phyloP scores from a whole-genome alignment of 2,113 vertebrate species.

The Dipodomys stephensi region DNA sequence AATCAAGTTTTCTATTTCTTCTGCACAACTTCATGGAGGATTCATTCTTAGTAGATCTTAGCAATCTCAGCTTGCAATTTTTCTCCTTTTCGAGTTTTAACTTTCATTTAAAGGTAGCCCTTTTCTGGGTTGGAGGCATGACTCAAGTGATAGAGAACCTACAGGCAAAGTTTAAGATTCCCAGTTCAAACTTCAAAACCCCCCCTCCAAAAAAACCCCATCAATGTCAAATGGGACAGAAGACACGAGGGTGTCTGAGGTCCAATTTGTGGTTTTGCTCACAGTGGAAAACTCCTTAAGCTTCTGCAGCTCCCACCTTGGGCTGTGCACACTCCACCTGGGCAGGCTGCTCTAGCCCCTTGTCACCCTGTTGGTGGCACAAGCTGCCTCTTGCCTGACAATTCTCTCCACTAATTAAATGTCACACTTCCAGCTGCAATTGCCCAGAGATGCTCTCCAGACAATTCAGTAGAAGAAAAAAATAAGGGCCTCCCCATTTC shows the following conservation, averaged over 20 bases:
- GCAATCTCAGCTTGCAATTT: too few relatives aligned
- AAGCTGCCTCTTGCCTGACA: constrained; percentile 17
- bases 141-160: too few relatives aligned
- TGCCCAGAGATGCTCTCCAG: constrained; percentile 50
- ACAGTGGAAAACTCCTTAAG: not conserved
- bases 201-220: too few relatives aligned
- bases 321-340: not conserved
- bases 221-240: not conserved
- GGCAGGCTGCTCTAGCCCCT: not conserved
- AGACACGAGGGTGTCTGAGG: not conserved
- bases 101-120: too few relatives aligned
- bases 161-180: too few relatives aligned
- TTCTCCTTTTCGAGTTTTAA: too few relatives aligned
- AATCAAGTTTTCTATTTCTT: not conserved
- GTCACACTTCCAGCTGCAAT: constrained; percentile 58
- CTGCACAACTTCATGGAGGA: not conserved
- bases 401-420: constrained; percentile 71
- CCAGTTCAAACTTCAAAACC: too few relatives aligned
- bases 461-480: not conserved
- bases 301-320: not conserved
- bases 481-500: constrained; percentile 37
- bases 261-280: not conserved
- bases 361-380: not conserved
- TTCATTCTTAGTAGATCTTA: not conserved
- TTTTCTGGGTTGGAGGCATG: too few relatives aligned